These are phyloP conservation scores for Chelonoidis abingdonii DNA, from an alignment of 2,113 vertebrate species.

Conservation along the genomic window DNA sequence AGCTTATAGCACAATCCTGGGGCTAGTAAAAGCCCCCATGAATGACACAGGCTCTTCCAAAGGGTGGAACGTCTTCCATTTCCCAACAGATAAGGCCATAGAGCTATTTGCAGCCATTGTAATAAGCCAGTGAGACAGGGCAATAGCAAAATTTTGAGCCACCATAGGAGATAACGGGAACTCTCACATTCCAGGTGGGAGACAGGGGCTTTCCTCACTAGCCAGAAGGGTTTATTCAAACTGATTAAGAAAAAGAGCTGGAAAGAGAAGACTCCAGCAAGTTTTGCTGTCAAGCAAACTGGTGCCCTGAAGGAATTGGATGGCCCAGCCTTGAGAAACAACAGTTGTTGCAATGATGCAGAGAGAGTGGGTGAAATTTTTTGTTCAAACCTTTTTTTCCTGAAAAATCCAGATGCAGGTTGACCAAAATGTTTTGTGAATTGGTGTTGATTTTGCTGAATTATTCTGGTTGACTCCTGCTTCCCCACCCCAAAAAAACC, in stretches of 20 bases:
- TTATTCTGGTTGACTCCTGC: neutral
- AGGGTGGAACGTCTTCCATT: neutral
- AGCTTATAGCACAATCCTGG: neutral
- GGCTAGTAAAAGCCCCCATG: neutral
- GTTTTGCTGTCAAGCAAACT: rapidly evolving
- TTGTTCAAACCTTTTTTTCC: neutral
- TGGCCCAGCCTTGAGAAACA: neutral
- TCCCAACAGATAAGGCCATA: neutral
- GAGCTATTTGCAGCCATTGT: neutral
- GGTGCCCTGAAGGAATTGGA: rapidly evolving
- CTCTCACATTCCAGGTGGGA: rapidly evolving
- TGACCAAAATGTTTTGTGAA: neutral
- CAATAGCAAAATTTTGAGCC: neutral
- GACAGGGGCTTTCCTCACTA: neutral
- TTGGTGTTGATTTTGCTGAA: neutral
- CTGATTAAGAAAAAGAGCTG: neutral
- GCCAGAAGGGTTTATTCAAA: neutral
- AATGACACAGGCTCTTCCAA: neutral
- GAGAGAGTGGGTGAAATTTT: neutral
- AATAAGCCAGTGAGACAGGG: rapidly evolving
- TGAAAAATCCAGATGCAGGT: neutral
- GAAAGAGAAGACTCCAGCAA: neutral
- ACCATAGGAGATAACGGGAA: rapidly evolving
- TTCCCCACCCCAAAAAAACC: neutral
- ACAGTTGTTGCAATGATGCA: rapidly evolving